These are phyloP conservation scores for Lordiphosa collinella DNA, from an alignment of 1,140 invertebrate species.

Conservation along the genomic window DNA sequence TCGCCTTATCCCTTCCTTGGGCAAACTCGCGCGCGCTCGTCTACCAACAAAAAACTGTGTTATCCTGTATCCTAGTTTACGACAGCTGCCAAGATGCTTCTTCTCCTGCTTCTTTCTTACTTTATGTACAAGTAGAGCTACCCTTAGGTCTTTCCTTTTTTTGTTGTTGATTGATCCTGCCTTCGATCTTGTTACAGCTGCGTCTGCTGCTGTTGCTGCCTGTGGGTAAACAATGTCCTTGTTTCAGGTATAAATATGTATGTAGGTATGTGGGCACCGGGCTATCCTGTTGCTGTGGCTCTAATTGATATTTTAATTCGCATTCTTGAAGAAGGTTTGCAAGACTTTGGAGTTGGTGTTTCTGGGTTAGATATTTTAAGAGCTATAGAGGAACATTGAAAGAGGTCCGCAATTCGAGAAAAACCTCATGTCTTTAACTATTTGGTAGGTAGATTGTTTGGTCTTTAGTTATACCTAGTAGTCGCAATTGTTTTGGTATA, in stretches of 20 bases:
- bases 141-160: slow-evolving; percentile 48
- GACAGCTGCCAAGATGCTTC: slow-evolving; percentile 58
- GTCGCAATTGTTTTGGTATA: too few species aligned
- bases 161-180: slow-evolving; percentile 66
- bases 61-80: slow-evolving; percentile 43
- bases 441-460: too few species aligned
- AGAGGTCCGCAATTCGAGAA: too few species aligned
- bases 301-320: slow-evolving; percentile 36
- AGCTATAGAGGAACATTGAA: too few species aligned
- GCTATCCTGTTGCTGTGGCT: slow-evolving; percentile 29
- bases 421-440: too few species aligned
- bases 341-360: not conserved
- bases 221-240: slow-evolving; percentile 1
- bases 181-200: slow-evolving; percentile 66
- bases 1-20: slow-evolving; percentile 26
- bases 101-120: slow-evolving; percentile 1
- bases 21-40: slow-evolving; percentile 18
- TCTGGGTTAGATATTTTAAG: too few species aligned
- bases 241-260: not conserved
- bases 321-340: not conserved
- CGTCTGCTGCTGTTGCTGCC: slow-evolving; percentile 4
- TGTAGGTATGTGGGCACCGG: slow-evolving; percentile 34
- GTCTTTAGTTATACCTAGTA: too few species aligned
- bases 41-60: slow-evolving; percentile 20
- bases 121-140: slow-evolving; percentile 20